A percentile compares a stretch with the other conserved stretches of the same genome.
Conservation (phyloP, 2,797 vertebrate species). For the Trachurus trachurus region DNA sequence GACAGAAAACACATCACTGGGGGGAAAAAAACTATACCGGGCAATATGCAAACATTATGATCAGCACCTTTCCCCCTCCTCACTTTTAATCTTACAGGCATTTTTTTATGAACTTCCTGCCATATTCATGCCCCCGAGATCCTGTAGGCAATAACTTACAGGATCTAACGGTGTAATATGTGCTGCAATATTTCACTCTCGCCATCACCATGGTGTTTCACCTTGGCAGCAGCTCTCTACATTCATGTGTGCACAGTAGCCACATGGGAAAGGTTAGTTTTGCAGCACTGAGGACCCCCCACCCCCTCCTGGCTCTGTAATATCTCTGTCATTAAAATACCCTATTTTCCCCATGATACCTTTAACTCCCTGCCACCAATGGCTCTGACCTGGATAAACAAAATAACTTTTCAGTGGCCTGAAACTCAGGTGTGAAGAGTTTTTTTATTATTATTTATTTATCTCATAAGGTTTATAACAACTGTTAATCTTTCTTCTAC, state of each 20-base stretch:
- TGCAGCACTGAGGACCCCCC: not conserved
- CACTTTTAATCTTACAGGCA: not conserved
- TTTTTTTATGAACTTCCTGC: conserved; percentile 32
- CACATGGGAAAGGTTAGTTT: not conserved
- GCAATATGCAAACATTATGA: conserved; percentile 6
- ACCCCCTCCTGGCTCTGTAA: conserved; percentile 26
- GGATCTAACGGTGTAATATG: not conserved
- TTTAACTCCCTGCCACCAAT: conserved; percentile 42
- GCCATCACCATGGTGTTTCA: not conserved
- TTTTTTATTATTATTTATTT: not conserved
- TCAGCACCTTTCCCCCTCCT: not conserved
- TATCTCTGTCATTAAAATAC: conserved; percentile 42
- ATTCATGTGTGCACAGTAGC: not conserved
- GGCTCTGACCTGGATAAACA: conserved; percentile 42
- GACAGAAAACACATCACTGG: conserved; percentile 6
- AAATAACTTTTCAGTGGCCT: conserved; percentile 45
- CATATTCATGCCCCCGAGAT: not conserved
- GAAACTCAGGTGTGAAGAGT: conserved; percentile 7
- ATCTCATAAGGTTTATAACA: conserved; percentile 25
- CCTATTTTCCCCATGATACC: conserved; percentile 37
- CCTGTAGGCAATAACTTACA: conserved; percentile 1
- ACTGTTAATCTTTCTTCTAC: conserved; percentile 45
- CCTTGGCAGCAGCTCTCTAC: not conserved
- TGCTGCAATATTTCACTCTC: not conserved
- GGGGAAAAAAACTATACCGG: not conserved